Conservation (phyloP, 2,797 vertebrate species). For the Allobates femoralis region DNA sequence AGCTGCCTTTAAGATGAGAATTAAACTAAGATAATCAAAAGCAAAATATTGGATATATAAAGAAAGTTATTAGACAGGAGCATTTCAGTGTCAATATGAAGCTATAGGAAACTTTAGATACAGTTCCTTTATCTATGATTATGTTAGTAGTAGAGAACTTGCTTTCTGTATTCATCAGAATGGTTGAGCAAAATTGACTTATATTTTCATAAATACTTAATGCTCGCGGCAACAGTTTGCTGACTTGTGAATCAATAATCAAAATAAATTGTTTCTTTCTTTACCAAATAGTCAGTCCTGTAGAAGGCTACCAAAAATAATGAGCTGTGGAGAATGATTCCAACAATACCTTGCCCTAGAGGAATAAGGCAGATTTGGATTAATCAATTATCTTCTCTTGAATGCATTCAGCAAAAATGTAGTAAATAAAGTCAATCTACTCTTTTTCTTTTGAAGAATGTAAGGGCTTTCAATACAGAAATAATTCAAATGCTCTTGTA, state of each 20-base stretch:
- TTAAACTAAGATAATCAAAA: background rate
- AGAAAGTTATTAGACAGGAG: background rate
- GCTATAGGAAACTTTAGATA: background rate
- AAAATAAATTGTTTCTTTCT: constrained; percentile 56
- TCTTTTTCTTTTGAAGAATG: background rate
- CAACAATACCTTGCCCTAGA: constrained; percentile 30
- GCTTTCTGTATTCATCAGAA: constrained; percentile 22
- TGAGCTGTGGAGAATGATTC: constrained; percentile 31
- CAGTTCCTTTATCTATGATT: background rate
- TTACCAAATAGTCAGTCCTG: constrained; percentile 42
- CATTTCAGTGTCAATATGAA: constrained; percentile 9
- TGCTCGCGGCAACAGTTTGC: constrained; percentile 17
- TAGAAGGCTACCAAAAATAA: constrained; percentile 54
- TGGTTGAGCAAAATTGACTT: constrained; percentile 40
- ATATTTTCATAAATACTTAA: constrained; percentile 54
- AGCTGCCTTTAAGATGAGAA: background rate
- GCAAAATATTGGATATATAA: background rate
- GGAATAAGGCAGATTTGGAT: constrained; percentile 38
- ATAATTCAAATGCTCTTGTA: background rate
- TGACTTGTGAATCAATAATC: constrained; percentile 35
- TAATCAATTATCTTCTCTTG: constrained; percentile 47
- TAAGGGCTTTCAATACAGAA: background rate
- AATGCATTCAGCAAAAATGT: constrained; percentile 32
- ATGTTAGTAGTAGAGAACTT: background rate
- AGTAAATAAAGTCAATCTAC: constrained; percentile 23